Evolutionary conservation across 2,797 vertebrate genomes (phyloP).

Genomic region (Apogon talboti): DNA sequence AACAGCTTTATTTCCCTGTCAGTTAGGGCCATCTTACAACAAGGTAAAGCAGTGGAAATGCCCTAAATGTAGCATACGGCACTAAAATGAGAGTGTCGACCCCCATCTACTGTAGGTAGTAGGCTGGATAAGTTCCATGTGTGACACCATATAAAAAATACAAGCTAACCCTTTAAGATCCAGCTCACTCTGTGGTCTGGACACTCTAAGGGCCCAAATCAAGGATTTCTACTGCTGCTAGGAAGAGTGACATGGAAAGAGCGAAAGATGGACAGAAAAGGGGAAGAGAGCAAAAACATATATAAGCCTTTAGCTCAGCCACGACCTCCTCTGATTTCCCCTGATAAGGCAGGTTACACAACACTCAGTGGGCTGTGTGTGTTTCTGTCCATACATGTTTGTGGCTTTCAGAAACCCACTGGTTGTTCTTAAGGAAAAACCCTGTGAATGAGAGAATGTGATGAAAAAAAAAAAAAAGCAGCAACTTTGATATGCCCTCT

Average conservation of each 20-base stretch:
- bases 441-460: slow-evolving; percentile 17
- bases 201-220: slow-evolving; percentile 30
- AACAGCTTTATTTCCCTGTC: too few species aligned
- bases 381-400: slow-evolving; percentile 6
- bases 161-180: too few species aligned
- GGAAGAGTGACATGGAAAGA: slow-evolving; percentile 28
- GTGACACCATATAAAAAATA: too few species aligned
- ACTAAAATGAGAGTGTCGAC: too few species aligned
- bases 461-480: slow-evolving; percentile 33
- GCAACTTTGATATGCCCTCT: slow-evolving; percentile 66
- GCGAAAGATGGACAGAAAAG: slow-evolving; percentile 35
- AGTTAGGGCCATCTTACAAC: too few species aligned
- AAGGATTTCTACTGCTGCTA: slow-evolving; percentile 31
- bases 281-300: slow-evolving; percentile 13
- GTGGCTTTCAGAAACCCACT: slow-evolving; percentile 34
- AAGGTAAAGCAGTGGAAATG: too few species aligned
- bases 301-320: slow-evolving; percentile 54
- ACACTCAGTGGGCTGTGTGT: slow-evolving; percentile 36
- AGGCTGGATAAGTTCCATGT: too few species aligned
- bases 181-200: slow-evolving; percentile 4
- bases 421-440: slow-evolving; percentile 43
- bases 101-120: too few species aligned
- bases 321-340: slow-evolving; percentile 67
- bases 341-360: slow-evolving; percentile 61
- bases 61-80: slow-evolving; percentile 2